phyloP scores from a whole-genome alignment of 2,888 invertebrate species.

The Drosophila paranaensis region DNA sequence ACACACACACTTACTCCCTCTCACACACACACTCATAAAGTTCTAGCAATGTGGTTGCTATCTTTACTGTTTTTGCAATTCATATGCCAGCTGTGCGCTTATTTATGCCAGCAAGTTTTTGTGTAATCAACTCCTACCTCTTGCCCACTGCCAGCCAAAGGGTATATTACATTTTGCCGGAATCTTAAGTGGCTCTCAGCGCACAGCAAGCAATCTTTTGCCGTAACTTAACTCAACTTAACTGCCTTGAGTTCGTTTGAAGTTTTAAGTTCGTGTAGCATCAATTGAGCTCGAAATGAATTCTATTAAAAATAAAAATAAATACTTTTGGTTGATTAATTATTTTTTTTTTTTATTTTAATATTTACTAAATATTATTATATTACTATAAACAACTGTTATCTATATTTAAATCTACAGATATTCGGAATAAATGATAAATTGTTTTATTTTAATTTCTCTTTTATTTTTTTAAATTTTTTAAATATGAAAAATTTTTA shows the following conservation, averaged over 20 bases:
- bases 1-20: neutral
- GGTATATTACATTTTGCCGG: conserved; percentile 13
- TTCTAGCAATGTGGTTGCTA: conserved; percentile 62
- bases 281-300: neutral
- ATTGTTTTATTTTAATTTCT: too few species aligned
- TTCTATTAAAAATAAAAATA: neutral
- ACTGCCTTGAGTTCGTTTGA: neutral
- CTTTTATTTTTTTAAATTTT: too few species aligned
- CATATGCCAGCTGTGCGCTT: conserved; percentile 68
- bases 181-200: conserved; percentile 1
- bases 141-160: neutral
- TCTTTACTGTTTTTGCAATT: conserved; percentile 64
- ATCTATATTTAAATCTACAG: too few species aligned
- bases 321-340: neutral
- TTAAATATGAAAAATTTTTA: too few species aligned
- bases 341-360: too few species aligned
- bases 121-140: conserved; percentile 56
- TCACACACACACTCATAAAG: conserved; percentile 39
- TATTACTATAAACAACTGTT: too few species aligned
- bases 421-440: too few species aligned
- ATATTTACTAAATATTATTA: too few species aligned
- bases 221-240: neutral
- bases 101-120: conserved; percentile 66
- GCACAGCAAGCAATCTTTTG: neutral
- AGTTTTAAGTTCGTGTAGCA: neutral